These are phyloP conservation scores for Cyanistes caeruleus DNA, from an alignment of 2,113 vertebrate species.

Conservation along the genomic window DNA sequence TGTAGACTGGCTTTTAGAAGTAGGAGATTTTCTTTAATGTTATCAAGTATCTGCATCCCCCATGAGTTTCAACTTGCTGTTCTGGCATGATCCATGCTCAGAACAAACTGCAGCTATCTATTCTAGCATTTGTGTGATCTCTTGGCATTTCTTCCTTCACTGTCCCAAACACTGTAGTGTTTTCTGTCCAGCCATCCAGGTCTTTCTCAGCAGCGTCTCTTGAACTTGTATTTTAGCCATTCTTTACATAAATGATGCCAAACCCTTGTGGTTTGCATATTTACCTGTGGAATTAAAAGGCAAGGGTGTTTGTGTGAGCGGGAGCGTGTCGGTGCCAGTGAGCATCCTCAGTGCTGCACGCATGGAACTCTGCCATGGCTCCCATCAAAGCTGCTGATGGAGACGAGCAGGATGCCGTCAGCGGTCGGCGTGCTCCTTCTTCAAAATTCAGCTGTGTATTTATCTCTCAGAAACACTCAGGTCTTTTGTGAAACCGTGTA, in stretches of 20 bases:
- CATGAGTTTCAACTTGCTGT: background rate
- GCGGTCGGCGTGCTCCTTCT: background rate
- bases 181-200: background rate
- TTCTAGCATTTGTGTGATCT: background rate
- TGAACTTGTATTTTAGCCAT: background rate
- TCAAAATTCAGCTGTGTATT: constrained; percentile 55
- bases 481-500: constrained; percentile 68
- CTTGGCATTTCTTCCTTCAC: background rate
- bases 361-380: background rate
- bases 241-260: background rate
- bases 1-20: background rate
- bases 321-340: rapidly evolving
- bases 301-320: background rate
- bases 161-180: background rate
- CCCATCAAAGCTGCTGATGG: background rate
- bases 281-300: background rate
- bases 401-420: background rate
- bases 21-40: background rate
- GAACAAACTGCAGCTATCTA: background rate
- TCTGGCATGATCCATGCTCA: rapidly evolving
- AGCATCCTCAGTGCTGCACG: background rate
- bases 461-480: constrained; percentile 64
- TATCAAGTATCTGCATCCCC: background rate
- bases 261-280: background rate
- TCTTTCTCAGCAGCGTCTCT: background rate